Evolutionary conservation across 2,888 invertebrate genomes (phyloP), one percentile per base, ranked within the genome.

Genomic region (Incurvaria masculella): DNA sequence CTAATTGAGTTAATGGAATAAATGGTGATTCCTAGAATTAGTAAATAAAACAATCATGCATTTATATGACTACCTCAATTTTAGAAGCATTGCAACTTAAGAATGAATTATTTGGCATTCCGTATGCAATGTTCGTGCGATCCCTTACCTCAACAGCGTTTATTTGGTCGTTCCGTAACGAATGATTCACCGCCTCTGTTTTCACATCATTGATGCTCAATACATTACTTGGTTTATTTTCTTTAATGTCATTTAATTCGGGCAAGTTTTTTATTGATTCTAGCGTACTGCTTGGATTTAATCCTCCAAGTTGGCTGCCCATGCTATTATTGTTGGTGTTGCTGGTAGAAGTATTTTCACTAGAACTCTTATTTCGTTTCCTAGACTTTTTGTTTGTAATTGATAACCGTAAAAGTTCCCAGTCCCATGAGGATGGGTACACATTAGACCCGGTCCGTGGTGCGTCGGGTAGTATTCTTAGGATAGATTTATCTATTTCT

Each of bases 401-500:
- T 40, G 79, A 75, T 17, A 75, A 70, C 46, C 82, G 81, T 52
- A 88, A 64, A 53, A 88, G 69, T 55, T 80, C 80, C 89, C 89
- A 89, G 57, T 91, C 90, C 82, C 87, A 89, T 47, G 81, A 79
- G 19, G 81, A 70, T 0, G 88, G 87, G 57, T 86, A 86, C 23
- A 83, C 79, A 53, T 84, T 85, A 33, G 85, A 86, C 2, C 89
- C 84, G 11, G 88, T 86, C 60, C 93, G 81, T 2, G 94, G 93
- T 21, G 91, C 91, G 46, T 92, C 91, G 5, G 93, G 93, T 53
- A 92, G 66, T 40, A 83, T 81, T 52, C 82, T 81, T 21, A 94
- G 72, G 43, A 85, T 72, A 50, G 83, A 83, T 55, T 85, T 80
- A 59, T 94, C 93, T 52, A 94, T 80, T 65, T 94, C 94, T 53